Conservation (phyloP, 2,888 invertebrate species). For the Micropterix aruncella region DNA sequence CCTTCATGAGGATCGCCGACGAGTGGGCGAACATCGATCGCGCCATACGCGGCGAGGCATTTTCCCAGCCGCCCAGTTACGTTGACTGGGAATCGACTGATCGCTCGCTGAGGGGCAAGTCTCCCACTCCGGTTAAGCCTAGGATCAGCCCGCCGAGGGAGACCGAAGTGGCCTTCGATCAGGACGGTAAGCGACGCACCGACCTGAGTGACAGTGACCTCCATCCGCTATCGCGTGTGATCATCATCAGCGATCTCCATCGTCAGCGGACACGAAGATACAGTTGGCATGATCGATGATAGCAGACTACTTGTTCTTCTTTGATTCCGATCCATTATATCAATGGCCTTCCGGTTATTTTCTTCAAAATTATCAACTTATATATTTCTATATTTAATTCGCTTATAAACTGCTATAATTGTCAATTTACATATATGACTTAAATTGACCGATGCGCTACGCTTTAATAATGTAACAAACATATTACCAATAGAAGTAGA, state of each 20-base stretch:
- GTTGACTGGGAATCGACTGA: slow-evolving; percentile 38
- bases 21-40: neutral
- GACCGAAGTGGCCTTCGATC: slow-evolving; percentile 58
- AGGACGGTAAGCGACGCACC: slow-evolving; percentile 50
- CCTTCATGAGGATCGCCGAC: neutral
- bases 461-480: too few species aligned
- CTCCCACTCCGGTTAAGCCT: slow-evolving; percentile 59
- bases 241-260: slow-evolving; percentile 3
- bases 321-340: neutral
- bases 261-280: neutral
- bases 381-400: too few species aligned
- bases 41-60: neutral
- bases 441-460: too few species aligned
- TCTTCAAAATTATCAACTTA: neutral
- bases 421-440: too few species aligned
- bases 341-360: neutral
- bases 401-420: too few species aligned
- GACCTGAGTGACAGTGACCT: too few species aligned
- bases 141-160: slow-evolving; percentile 55
- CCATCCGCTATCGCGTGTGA: slow-evolving; percentile 5
- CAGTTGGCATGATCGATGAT: neutral
- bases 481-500: too few species aligned
- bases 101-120: slow-evolving; percentile 41
- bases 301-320: neutral
- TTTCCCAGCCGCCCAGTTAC: neutral